These are phyloP conservation scores for Pseudonaja textilis DNA, from an alignment of 2,113 vertebrate species.

Conservation along the genomic window DNA sequence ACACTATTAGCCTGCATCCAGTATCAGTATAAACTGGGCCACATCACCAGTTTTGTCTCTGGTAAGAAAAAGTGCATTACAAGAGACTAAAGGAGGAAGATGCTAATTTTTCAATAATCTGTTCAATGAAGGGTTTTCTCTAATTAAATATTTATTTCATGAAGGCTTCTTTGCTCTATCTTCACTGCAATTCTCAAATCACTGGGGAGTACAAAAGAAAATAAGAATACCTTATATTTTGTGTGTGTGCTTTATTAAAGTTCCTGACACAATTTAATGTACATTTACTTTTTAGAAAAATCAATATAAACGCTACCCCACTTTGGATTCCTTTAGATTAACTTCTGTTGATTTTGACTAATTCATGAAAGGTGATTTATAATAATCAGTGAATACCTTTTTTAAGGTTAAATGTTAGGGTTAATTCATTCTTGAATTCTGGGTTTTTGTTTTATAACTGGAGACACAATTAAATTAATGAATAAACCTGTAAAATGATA, in stretches of 20 bases:
- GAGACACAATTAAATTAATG: neutral
- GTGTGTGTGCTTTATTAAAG: neutral
- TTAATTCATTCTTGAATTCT: neutral
- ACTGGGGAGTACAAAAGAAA: neutral
- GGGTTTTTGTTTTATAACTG: neutral
- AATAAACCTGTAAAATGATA: neutral
- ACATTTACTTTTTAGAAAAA: neutral
- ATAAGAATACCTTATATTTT: neutral
- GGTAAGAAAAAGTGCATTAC: neutral
- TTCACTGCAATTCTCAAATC: neutral
- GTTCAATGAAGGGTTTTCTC: neutral
- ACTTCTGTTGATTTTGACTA: neutral
- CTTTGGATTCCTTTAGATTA: neutral
- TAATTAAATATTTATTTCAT: neutral
- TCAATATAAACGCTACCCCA: neutral
- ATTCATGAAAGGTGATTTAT: neutral
- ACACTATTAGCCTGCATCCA: neutral
- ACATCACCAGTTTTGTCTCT: neutral
- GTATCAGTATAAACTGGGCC: neutral
- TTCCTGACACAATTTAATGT: neutral
- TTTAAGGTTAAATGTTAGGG: neutral
- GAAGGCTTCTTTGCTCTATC: neutral
- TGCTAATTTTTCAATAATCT: neutral
- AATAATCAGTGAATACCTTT: neutral
- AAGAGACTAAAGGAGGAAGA: neutral